Conservation (phyloP, 2,113 vertebrate genomes). For the Sinocyclocheilus anophthalmus region DNA sequence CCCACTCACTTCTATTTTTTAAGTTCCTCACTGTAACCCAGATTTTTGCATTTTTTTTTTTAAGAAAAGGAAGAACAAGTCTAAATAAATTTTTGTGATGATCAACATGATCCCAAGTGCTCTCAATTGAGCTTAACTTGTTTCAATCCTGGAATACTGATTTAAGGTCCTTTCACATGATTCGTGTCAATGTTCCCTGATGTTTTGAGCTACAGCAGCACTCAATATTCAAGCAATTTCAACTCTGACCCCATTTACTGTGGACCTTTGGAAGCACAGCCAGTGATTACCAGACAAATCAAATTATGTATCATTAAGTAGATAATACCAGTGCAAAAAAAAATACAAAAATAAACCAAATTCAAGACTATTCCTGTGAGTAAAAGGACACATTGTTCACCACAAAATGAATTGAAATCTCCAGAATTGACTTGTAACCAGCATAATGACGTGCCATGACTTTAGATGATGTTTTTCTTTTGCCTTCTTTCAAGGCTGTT, state of each 20-base stretch:
- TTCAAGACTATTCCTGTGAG: neutral
- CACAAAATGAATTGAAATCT: neutral
- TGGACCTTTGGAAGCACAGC: neutral
- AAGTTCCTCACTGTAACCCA: too few relatives aligned
- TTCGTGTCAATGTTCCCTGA: neutral
- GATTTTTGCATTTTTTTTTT: too few relatives aligned
- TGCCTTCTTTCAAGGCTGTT: conserved; percentile 35
- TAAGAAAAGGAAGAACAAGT: too few relatives aligned
- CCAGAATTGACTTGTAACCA: neutral
- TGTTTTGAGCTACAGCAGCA: neutral
- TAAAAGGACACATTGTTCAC: neutral
- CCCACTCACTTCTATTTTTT: too few relatives aligned
- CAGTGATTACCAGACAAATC: neutral
- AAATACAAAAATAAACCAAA: neutral
- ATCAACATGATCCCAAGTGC: too few relatives aligned
- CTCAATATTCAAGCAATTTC: neutral
- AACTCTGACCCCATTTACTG: neutral
- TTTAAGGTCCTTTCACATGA: neutral
- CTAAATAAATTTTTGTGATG: too few relatives aligned
- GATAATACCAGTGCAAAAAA: neutral
- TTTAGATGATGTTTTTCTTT: conserved; percentile 11
- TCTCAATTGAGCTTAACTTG: too few relatives aligned
- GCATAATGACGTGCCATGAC: conserved; percentile 25
- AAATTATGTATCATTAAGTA: neutral
- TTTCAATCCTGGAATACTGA: too few relatives aligned